Evolutionary conservation across 2,113 vertebrate genomes (phyloP), one percentile per base, ranked within the genome.

Genomic region (Phrynosoma platyrhinos): DNA sequence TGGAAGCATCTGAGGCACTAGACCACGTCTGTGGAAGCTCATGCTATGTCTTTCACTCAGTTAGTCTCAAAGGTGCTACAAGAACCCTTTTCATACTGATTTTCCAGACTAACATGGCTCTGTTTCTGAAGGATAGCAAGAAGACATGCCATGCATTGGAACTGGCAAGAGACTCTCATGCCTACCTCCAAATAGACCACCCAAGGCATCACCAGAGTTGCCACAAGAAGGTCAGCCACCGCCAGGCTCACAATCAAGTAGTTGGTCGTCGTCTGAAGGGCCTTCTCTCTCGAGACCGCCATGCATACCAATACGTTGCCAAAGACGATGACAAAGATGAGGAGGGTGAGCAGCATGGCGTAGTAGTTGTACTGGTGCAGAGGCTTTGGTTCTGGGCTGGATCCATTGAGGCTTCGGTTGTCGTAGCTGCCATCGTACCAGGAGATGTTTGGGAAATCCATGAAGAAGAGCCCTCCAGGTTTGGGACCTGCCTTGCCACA

Each of bases 231-330:
- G 94, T 99, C 99, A 0, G 99, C 99, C 53, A 99, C 98, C 0
- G 99, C 99, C 75, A 99, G 94, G 94, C 99, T 99, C 93, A 99
- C 99, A 0, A 99, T 99, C 97, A 99, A 95, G 97, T 99, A 99
- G 96, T 99, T 99, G 92, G 99, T 99, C 92, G 99, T 99, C 72
- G 99, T 99, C 97, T 99, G 99, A 87, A 99, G 97, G 47, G 99
- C 98, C 89, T 99, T 98, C 94, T 99, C 99, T 5, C 98, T 95
- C 82, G 98, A 99, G 86, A 99, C 99, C 0, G 99, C 99, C 92
- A 99, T 99, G 94, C 99, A 99, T 90, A 99, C 99, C 95, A 99
- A 96, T 87, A 99, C 99, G 0, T 99, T 99, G 95, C 99, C 99
- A 0, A 99, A 99, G 93, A 99, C 97, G 5, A 99, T 99, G 96